Base-by-base conservation (phyloP, 2,113 vertebrate species). In the Oreotrochilus melanogaster region DNA sequence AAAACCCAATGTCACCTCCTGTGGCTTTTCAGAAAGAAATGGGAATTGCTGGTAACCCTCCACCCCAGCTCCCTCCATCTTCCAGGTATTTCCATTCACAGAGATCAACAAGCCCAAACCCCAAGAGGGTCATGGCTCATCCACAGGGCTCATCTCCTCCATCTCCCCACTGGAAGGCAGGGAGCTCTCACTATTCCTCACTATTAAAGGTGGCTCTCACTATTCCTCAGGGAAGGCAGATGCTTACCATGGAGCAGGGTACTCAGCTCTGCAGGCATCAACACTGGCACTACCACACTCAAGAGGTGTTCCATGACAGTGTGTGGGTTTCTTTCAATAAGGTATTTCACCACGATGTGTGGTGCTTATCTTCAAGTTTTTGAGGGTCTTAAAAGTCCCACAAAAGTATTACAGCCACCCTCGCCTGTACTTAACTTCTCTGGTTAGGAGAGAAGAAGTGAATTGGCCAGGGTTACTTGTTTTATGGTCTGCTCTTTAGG, bases 311-410 rank as follows among this genome's bases (percentile, higher is more conserved):
- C 37, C 7, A n/a, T 35, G 57, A 62, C 13, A 79, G 11, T 0
- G 0, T 33, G 43, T 35, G 18, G 15, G 14, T 28, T 93, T 80
- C 67, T 87, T 7, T 10, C 0, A 0, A 9, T 4, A n/a, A 0
- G 6, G 5, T 10, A 22, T 76, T 89, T 76, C 0, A 0, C 18
- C 73, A 43, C 0, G 0, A 65, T 10, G 14, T 76, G 18, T 2
- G 0, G 25, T 51, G 35, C 22, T 76, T 51, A 19, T 51, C 31
- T 84, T 58, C 30, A 24, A 13, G 35, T 27, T 92, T 69, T 76
- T 18, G 45, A 10, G 18, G 18, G 5, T 37, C 66, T 80, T 69
- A 27, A 51, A 88, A 88, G 39, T 39, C 21, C 82, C 61, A 60
- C 60, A 70, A 2, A 65, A 31, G 54, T 11, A 57, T 54, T 47